These are phyloP conservation scores for Uropsilus gracilis DNA, from an alignment of 2,113 vertebrate species.

Conservation along the genomic window DNA sequence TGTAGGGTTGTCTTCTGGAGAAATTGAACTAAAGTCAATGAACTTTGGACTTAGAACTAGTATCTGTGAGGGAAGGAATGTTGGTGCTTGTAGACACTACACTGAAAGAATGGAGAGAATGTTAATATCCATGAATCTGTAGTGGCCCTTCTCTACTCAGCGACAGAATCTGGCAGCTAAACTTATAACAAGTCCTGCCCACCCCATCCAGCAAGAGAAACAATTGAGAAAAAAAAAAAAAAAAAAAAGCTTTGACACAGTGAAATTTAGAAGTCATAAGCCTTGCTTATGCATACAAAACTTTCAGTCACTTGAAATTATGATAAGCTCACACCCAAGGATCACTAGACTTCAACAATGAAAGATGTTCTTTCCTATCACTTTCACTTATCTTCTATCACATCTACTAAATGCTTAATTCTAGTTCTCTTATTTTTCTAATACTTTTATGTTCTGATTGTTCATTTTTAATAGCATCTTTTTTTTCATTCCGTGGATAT, in stretches of 20 bases:
- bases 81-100: neutral
- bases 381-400: neutral
- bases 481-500: conserved; percentile 8
- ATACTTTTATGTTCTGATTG: neutral
- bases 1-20: neutral
- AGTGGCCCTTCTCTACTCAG: neutral
- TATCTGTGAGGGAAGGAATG: neutral
- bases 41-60: neutral
- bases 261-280: neutral
- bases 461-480: neutral
- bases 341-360: neutral
- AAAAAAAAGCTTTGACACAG: neutral
- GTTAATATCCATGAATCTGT: neutral
- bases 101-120: neutral
- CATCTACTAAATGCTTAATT: conserved; percentile 13
- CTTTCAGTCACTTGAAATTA: neutral
- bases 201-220: neutral
- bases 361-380: no score
- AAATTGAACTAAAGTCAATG: no score
- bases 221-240: neutral
- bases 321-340: neutral
- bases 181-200: neutral
- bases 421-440: neutral
- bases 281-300: neutral
- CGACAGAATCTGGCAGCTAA: neutral